Percentiles rank a stretch among this genome's conserved stretches.
Conservation (phyloP, 2,797 vertebrate genomes). For the Cynodonichthys magdalenae region DNA sequence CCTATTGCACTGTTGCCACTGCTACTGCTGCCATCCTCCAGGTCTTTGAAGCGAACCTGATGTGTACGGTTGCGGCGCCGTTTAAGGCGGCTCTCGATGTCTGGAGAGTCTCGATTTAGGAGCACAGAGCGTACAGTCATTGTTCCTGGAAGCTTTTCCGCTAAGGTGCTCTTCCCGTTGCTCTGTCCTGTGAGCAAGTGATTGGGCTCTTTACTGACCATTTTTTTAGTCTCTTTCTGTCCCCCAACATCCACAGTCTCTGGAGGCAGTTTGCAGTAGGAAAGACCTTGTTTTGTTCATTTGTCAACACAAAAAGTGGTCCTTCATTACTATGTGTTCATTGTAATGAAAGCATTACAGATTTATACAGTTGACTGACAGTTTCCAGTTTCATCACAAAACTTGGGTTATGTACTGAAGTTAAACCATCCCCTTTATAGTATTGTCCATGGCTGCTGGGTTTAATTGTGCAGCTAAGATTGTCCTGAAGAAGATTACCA, state of each 20-base stretch:
- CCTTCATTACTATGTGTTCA: constrained; percentile 41
- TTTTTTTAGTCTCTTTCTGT: constrained; percentile 63
- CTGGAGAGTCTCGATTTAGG: constrained; percentile 86
- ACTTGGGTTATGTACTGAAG: constrained; percentile 19
- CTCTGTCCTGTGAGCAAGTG: constrained; percentile 74
- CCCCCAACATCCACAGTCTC: constrained; percentile 72
- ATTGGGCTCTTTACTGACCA: constrained; percentile 86
- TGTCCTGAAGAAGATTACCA: constrained; percentile 51
- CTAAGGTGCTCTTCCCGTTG: constrained; percentile 77
- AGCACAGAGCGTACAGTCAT: constrained; percentile 87
- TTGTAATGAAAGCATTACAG: constrained; percentile 31
- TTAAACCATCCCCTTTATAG: constrained; percentile 32
- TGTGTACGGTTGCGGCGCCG: constrained; percentile 85
- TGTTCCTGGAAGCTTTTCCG: constrained; percentile 80
- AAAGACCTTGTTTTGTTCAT: constrained; percentile 56
- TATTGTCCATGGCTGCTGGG: constrained; percentile 39
- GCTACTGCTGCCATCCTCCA: constrained; percentile 82
- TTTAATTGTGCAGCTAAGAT: constrained; percentile 35
- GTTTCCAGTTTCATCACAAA: constrained; percentile 52
- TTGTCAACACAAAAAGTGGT: constrained; percentile 43
- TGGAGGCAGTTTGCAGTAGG: constrained; percentile 56
- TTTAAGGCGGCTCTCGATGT: constrained; percentile 84
- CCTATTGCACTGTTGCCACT: constrained; percentile 68
- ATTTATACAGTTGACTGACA: constrained; percentile 44
- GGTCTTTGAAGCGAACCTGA: constrained; percentile 89